phyloP scores from a whole-genome alignment of 2,888 invertebrate species.

The Cyaniris semiargus region DNA sequence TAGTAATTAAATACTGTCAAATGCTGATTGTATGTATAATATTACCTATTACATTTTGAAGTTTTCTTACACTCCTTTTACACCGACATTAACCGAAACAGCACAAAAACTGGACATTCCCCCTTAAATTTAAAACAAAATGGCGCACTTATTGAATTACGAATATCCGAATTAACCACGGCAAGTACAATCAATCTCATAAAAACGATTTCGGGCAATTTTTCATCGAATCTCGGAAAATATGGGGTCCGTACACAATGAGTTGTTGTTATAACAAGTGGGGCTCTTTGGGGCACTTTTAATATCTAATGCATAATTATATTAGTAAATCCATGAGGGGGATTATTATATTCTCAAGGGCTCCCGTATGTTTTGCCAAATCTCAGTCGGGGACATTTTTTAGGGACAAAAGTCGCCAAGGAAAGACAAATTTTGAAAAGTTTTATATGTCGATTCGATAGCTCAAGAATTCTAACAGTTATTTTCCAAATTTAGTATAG shows the following conservation, averaged over 20 bases:
- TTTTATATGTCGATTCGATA: too few species aligned
- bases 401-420: background rate
- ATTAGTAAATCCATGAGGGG: constrained; percentile 20
- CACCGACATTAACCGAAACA: too few species aligned
- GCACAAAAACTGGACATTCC: background rate
- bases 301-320: constrained; percentile 29
- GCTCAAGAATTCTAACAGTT: too few species aligned
- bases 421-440: too few species aligned
- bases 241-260: constrained; percentile 33
- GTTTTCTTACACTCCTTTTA: too few species aligned
- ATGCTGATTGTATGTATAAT: too few species aligned
- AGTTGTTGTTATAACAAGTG: constrained; percentile 30
- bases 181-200: constrained; percentile 40
- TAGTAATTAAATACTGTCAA: too few species aligned
- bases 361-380: background rate
- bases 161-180: constrained; percentile 38
- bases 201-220: constrained; percentile 41
- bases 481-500: too few species aligned
- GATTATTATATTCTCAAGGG: background rate
- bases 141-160: constrained; percentile 38
- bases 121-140: constrained; percentile 32
- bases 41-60: too few species aligned
- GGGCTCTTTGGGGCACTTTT: constrained; percentile 7
- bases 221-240: constrained; percentile 36
- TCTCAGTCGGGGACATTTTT: background rate